Conservation (phyloP, 2,113 vertebrate species). For the Microtus ochrogaster region DNA sequence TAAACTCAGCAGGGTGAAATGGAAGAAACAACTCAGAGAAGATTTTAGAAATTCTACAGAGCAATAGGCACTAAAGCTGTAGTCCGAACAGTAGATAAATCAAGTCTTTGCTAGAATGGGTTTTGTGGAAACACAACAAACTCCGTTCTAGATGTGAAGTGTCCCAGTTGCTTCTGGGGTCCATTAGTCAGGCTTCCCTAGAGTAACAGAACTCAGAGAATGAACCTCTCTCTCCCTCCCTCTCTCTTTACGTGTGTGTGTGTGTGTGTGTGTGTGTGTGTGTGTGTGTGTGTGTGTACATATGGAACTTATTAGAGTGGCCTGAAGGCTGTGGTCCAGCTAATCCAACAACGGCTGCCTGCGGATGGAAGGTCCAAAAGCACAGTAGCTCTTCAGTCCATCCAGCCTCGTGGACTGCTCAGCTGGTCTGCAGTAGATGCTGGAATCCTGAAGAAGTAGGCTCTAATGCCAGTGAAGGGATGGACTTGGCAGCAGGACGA, state of each 20-base stretch:
- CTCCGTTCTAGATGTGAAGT: not conserved
- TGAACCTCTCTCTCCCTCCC: not conserved
- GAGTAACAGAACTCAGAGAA: not conserved
- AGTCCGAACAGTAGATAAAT: not conserved
- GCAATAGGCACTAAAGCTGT: not conserved
- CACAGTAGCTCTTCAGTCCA: not conserved
- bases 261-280: no score
- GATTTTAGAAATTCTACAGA: not conserved
- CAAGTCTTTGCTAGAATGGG: not conserved
- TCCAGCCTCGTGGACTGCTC: no score
- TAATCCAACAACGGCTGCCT: not conserved
- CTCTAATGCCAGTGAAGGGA: not conserved
- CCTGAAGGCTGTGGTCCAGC: not conserved
- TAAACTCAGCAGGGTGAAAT: not conserved
- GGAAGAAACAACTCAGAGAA: not conserved
- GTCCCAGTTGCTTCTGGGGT: not conserved
- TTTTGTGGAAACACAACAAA: not conserved
- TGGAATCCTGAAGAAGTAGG: not conserved
- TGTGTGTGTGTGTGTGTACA: no score
- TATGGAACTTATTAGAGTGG: not conserved
- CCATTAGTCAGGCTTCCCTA: not conserved
- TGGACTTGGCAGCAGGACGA: not conserved
- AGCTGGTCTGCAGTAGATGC: not conserved
- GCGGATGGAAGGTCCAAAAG: not conserved
- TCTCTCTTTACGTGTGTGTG: no score